Conservation (phyloP, 2,888 invertebrate genomes). For the Ypsolopha scabrella region DNA sequence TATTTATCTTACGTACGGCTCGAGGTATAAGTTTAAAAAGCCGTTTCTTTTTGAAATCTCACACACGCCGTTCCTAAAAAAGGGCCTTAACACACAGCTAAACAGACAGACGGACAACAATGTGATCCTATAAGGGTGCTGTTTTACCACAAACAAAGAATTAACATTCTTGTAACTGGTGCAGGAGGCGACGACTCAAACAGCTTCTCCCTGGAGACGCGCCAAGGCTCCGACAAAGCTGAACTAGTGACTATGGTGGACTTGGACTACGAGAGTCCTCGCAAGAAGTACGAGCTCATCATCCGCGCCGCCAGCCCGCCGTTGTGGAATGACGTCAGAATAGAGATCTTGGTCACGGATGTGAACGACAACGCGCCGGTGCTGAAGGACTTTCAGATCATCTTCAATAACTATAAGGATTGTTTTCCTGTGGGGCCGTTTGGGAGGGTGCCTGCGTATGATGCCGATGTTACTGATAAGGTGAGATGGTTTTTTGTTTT, state of each 20-base stretch:
- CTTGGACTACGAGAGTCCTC: slow-evolving; percentile 94
- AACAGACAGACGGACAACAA: too few relatives aligned
- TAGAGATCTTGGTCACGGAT: slow-evolving; percentile 91
- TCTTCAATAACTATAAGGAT: slow-evolving; percentile 95
- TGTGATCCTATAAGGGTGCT: too few relatives aligned
- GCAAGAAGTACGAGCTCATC: slow-evolving; percentile 89
- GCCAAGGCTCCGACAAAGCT: slow-evolving; percentile 87
- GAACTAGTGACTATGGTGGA: slow-evolving; percentile 91
- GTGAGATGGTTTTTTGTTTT: slow-evolving; percentile 23
- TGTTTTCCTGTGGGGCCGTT: slow-evolving; percentile 94
- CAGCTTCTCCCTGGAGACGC: slow-evolving; percentile 83
- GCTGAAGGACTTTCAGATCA: slow-evolving; percentile 91
- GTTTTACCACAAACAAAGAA: too few relatives aligned
- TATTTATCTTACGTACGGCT: too few relatives aligned
- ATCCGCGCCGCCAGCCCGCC: slow-evolving; percentile 93
- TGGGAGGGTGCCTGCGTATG: slow-evolving; percentile 92
- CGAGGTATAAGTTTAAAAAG: too few relatives aligned
- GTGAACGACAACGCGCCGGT: slow-evolving; percentile 96
- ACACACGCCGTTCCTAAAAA: too few relatives aligned
- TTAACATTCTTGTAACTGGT: not conserved
- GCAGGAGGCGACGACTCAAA: slow-evolving; percentile 87
- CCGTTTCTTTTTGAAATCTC: too few relatives aligned
- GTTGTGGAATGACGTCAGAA: slow-evolving; percentile 87
- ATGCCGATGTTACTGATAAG: slow-evolving; percentile 94
- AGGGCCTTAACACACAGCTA: too few relatives aligned